Evolutionary conservation across 2,888 invertebrate genomes (phyloP), one percentile per base, ranked within the genome.

Genomic region (Hipparchia sbordonii): DNA sequence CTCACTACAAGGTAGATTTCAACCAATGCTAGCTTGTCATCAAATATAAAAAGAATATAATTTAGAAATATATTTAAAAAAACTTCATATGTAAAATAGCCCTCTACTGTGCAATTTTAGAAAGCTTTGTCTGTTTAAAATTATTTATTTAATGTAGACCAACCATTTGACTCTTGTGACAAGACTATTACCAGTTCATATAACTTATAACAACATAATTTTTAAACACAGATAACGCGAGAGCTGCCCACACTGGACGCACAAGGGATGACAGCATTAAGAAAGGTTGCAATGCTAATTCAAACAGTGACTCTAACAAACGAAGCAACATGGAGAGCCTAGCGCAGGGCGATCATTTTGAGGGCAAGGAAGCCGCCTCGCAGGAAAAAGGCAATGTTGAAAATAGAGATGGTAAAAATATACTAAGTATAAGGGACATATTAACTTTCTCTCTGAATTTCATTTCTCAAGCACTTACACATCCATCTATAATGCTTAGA

Each of bases 221-320:
- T 45, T 61, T 73, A 54, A 82, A 85, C 90, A 91, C 90, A 87
- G 91, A 90, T 87, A 90, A 88, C 86, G 84, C 87, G 81, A 91
- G 89, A 89, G 85, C 85, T 79, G 80, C 89, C 82, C 87, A 90
- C 82, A 79, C 83, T 80, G 83, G 86, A 80, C 89, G 91, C 75
- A 84, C 89, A 83, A 92, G 93, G 92, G 91, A 92, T 92, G 92
- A 92, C 88, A 89, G 87, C 84, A 70, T 79, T 84, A 92, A 89
- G 85, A 92, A 91, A 80, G 85, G 87, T 82, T 82, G 89, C 86
- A 89, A 91, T 91, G 92, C 90, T 78, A 90, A 86, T 88, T 81
- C 83, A 78, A 84, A 83, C 81, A 85, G 86, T 77, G 89, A 91
- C 76, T 81, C 80, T 78, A 85, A 82, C 81, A 92, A 93, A 84